phyloP scores from a whole-genome alignment of 1,140 invertebrate genomes.

The Sycophila sp. region DNA sequence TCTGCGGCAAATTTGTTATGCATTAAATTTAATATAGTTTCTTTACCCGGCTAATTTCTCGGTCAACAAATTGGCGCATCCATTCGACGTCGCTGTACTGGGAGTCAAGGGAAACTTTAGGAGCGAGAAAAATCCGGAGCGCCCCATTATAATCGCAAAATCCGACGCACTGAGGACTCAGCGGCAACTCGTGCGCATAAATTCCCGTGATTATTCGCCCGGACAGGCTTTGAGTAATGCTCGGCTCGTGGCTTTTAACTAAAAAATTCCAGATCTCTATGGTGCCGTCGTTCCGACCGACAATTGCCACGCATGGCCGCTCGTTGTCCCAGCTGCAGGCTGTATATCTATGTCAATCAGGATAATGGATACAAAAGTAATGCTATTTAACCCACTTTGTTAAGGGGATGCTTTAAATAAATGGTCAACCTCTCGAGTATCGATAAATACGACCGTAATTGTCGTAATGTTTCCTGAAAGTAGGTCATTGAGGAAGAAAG shows the following conservation, averaged over 20 bases:
- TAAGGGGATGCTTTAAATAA: too few species aligned
- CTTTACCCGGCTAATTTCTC: conserved; percentile 50
- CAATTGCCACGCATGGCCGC: conserved; percentile 64
- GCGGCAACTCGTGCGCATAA: conserved; percentile 48
- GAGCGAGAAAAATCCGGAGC: conserved; percentile 70
- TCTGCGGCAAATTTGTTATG: not conserved
- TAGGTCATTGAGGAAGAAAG: too few species aligned
- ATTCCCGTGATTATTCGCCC: conserved; percentile 57
- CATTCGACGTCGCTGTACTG: conserved; percentile 46
- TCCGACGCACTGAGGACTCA: conserved; percentile 52
- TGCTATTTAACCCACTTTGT: too few species aligned
- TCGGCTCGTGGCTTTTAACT: conserved; percentile 57
- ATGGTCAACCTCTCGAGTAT: too few species aligned
- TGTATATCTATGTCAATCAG: conserved; percentile 60
- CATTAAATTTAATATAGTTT: conserved; percentile 19
- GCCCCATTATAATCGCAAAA: conserved; percentile 70
- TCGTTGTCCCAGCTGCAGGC: conserved; percentile 65
- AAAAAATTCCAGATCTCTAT: conserved; percentile 71
- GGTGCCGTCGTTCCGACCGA: conserved; percentile 67
- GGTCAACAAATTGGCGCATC: conserved; percentile 53
- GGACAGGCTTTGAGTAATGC: conserved; percentile 52
- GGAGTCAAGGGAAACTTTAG: conserved; percentile 59
- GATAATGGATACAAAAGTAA: too few species aligned
- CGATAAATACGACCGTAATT: too few species aligned
- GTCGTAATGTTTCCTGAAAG: too few species aligned